Conservation (phyloP, 2,113 vertebrate species). For the Phoxinus phoxinus region DNA sequence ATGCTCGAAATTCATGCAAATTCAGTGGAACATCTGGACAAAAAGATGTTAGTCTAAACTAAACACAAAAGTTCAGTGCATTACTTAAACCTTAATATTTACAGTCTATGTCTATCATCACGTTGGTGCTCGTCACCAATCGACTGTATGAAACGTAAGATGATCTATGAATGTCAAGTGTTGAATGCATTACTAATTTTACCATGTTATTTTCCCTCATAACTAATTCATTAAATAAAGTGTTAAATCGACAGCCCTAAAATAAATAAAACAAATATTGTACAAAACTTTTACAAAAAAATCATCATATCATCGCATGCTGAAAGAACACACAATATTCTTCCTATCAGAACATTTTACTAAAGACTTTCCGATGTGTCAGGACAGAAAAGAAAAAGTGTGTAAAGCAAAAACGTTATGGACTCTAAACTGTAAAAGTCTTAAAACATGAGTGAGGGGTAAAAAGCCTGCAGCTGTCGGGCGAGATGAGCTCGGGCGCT, state of each 20-base stretch:
- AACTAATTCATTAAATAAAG: too few relatives aligned
- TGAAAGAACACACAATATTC: neutral
- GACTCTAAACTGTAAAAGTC: neutral
- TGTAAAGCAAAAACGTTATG: neutral
- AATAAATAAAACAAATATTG: neutral
- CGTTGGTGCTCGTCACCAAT: too few relatives aligned
- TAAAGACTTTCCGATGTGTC: neutral
- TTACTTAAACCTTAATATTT: neutral
- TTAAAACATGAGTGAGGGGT: neutral
- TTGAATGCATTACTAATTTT: too few relatives aligned
- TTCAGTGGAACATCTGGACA: neutral
- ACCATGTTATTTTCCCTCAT: too few relatives aligned
- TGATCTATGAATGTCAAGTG: too few relatives aligned
- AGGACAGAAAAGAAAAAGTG: neutral
- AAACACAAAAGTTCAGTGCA: neutral
- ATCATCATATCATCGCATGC: neutral
- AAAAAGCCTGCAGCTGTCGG: constrained; percentile 31
- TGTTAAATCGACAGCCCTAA: too few relatives aligned
- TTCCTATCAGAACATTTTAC: neutral
- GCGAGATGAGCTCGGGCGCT: constrained; percentile 38
- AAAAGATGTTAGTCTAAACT: neutral
- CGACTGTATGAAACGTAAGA: too few relatives aligned
- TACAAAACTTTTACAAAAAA: neutral
- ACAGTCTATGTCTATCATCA: too few relatives aligned
- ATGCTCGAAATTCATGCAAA: neutral